Evolutionary conservation across 2,113 vertebrate species (phyloP).

Genomic region (Hemichromis elongatus): DNA sequence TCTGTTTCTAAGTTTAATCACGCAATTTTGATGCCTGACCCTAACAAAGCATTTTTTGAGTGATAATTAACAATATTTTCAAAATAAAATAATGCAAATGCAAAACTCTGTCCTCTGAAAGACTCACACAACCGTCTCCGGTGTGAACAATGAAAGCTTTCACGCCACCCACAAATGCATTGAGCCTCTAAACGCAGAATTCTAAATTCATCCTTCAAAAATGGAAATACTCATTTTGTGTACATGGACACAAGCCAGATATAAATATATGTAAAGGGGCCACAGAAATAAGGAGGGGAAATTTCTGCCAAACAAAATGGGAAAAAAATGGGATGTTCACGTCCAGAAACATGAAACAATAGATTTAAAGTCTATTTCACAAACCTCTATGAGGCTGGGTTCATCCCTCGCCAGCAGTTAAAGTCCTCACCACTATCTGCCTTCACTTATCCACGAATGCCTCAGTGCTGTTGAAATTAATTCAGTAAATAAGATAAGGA

Average conservation of each 20-base stretch:
- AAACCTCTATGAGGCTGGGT: not conserved
- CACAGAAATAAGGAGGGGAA: not conserved
- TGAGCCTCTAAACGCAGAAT: not conserved
- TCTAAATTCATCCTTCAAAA: not conserved
- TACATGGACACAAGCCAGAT: not conserved
- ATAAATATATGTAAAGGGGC: not conserved
- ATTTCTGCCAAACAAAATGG: not conserved
- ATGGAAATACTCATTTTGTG: not conserved
- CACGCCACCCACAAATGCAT: not conserved
- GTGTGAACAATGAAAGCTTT: not conserved
- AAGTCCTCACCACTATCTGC: not conserved
- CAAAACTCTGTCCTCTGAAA: not conserved
- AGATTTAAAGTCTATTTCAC: not conserved
- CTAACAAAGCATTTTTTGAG: not conserved
- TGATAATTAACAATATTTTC: not conserved
- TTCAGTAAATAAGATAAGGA: not conserved
- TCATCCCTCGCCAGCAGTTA: not conserved
- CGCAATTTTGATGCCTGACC: not conserved
- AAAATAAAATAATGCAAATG: not conserved
- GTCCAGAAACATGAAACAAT: not conserved
- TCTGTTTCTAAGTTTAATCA: not conserved
- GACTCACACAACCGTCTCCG: not conserved
- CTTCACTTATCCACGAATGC: not conserved
- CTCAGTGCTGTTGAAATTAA: not conserved
- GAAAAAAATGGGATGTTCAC: not conserved